Conservation (phyloP, 2,888 invertebrate species). For the Philhelius pedissequus region DNA sequence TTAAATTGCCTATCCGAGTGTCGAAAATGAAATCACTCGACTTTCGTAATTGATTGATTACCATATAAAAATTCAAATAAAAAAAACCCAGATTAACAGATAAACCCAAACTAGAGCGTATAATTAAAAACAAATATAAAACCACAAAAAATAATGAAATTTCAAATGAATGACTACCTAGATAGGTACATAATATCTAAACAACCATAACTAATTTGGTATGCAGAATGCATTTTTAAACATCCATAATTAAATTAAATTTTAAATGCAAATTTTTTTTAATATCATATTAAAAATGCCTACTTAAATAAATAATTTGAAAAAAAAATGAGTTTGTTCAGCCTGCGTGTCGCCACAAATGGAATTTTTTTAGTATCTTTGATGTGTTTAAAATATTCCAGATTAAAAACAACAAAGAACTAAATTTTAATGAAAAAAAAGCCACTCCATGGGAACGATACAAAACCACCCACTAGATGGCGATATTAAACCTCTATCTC, state of each 20-base stretch:
- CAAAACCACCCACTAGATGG: neutral
- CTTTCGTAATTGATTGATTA: slow-evolving; percentile 14
- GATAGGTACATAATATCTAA: slow-evolving; percentile 9
- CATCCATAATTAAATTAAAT: slow-evolving; percentile 25
- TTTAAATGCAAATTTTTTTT: slow-evolving; percentile 1
- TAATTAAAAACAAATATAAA: neutral
- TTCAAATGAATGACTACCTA: slow-evolving; percentile 14
- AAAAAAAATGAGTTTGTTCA: neutral
- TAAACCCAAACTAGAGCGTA: neutral
- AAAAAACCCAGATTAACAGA: neutral
- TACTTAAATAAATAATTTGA: neutral
- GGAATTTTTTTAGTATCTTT: neutral
- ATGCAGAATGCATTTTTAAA: slow-evolving; percentile 30
- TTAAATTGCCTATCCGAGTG: slow-evolving; percentile 19
- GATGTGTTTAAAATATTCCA: neutral
- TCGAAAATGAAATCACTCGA: slow-evolving; percentile 27
- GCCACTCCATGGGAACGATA: neutral
- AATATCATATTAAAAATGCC: neutral
- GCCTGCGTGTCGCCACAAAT: slow-evolving; percentile 4
- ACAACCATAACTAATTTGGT: slow-evolving; percentile 6
- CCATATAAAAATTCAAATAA: neutral
- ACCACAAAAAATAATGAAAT: slow-evolving; percentile 12
- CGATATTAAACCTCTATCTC: neutral
- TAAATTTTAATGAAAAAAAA: slow-evolving; percentile 17
- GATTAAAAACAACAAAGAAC: neutral